Evolutionary conservation across 2,888 invertebrate species (phyloP).

Genomic region (Barypeithes pellucidus): DNA sequence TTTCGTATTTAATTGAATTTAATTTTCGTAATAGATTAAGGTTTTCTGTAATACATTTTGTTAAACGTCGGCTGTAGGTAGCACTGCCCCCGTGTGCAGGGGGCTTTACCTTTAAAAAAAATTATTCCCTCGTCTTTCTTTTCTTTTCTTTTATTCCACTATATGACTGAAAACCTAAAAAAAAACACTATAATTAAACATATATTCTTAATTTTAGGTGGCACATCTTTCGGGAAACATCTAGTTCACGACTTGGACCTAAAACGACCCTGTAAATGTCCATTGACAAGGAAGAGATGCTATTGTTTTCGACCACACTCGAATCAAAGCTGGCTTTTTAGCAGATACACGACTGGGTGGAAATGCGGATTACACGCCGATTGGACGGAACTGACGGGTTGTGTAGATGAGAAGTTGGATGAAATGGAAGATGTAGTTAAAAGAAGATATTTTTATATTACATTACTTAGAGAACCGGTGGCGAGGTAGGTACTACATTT

Average conservation of each 20-base stretch:
- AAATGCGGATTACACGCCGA: constrained; percentile 98
- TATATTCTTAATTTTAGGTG: constrained; percentile 71
- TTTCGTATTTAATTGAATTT: too few species aligned
- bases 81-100: too few species aligned
- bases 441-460: constrained; percentile 93
- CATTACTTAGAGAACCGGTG: constrained; percentile 94
- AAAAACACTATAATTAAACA: not conserved
- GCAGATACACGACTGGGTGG: constrained; percentile 97
- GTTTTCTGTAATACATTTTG: too few species aligned
- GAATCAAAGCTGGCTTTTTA: constrained; percentile 97
- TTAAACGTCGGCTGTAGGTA: too few species aligned
- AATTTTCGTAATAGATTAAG: too few species aligned
- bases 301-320: constrained; percentile 93
- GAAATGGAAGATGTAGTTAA: constrained; percentile 84
- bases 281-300: constrained; percentile 89
- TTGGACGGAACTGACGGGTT: constrained; percentile 96
- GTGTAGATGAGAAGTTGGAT: constrained; percentile 93
- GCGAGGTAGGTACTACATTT: constrained; percentile 67
- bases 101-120: too few species aligned
- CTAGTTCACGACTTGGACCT: constrained; percentile 95
- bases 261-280: constrained; percentile 95
- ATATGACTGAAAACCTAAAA: too few species aligned
- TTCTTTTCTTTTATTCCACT: too few species aligned
- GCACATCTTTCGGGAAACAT: constrained; percentile 97
- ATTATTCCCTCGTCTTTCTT: too few species aligned